Conservation (phyloP, 2,797 vertebrate genomes). For the Cynopterus sphinx region DNA sequence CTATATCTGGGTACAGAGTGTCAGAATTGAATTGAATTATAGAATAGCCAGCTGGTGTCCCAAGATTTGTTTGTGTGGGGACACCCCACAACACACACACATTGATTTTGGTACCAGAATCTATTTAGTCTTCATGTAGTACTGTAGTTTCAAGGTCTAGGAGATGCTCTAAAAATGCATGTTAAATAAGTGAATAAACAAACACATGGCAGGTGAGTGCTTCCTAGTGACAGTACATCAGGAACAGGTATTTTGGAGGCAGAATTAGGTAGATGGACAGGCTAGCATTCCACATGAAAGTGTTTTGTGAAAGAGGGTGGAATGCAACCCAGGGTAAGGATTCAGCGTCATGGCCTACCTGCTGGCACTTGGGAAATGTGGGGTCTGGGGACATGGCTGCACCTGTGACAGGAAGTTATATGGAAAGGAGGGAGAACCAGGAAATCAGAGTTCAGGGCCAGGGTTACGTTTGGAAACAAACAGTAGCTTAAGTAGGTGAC, state of each 20-base stretch:
- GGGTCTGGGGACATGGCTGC: not conserved
- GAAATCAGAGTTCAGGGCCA: not conserved
- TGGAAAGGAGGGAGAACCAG: not conserved
- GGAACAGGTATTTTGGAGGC: not conserved
- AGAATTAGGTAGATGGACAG: not conserved
- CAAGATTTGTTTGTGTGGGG: not conserved
- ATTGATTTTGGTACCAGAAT: not conserved
- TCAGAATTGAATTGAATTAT: not conserved
- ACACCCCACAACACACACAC: not conserved
- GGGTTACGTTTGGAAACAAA: slow-evolving; percentile 9
- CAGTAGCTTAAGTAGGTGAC: not conserved
- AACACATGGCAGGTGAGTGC: not conserved
- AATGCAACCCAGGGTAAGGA: not conserved
- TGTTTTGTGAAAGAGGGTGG: not conserved
- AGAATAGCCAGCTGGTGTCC: not conserved
- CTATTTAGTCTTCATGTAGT: not conserved
- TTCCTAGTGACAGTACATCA: not conserved
- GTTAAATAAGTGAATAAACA: not conserved
- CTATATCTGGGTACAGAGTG: not conserved
- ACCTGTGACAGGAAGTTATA: not conserved
- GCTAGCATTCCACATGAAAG: not conserved
- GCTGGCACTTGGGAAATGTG: not conserved
- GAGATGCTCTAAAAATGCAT: not conserved
- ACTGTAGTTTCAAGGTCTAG: not conserved
- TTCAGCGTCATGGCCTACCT: not conserved